phyloP scores from a whole-genome alignment of 2,797 vertebrate genomes.

The Arnoldichthys spilopterus region DNA sequence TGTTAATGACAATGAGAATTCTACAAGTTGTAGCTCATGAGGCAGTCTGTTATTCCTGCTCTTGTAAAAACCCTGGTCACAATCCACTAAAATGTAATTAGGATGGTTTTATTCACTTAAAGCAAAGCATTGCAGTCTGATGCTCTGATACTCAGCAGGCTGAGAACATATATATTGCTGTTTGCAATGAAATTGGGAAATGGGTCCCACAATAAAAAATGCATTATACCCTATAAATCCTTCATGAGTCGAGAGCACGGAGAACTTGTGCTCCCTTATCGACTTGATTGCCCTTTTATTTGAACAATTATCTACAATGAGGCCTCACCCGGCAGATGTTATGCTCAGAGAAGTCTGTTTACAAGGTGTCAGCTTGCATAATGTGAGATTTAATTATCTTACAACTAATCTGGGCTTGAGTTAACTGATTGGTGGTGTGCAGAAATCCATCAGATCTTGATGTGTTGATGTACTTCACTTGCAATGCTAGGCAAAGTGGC shows the following conservation, averaged over 20 bases:
- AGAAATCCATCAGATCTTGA: too few species aligned
- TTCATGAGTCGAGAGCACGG: slow-evolving; percentile 63
- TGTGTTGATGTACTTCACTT: too few species aligned
- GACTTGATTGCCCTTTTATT: slow-evolving; percentile 41
- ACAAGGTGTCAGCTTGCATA: slow-evolving; percentile 27
- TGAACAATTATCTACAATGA: slow-evolving; percentile 35
- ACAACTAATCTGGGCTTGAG: slow-evolving; percentile 3
- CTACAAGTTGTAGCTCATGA: background rate
- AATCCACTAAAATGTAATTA: slow-evolving; percentile 19
- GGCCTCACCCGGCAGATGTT: slow-evolving; percentile 26
- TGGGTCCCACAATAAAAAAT: slow-evolving; percentile 65
- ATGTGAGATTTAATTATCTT: background rate
- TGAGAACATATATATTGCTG: slow-evolving; percentile 42
- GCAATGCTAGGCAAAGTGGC: too few species aligned
- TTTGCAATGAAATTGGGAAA: slow-evolving; percentile 59
- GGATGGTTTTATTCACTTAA: slow-evolving; percentile 37
- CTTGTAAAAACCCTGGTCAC: slow-evolving; percentile 26
- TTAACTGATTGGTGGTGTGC: background rate
- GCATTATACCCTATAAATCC: slow-evolving; percentile 63
- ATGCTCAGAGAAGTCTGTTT: slow-evolving; percentile 10
- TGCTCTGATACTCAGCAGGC: slow-evolving; percentile 32
- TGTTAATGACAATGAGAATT: background rate
- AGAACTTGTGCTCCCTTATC: slow-evolving; percentile 46
- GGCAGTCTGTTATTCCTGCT: slow-evolving; percentile 35
- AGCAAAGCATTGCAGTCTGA: slow-evolving; percentile 47